Conservation (phyloP, 2,797 vertebrate species). For the Chelon labrosus region DNA sequence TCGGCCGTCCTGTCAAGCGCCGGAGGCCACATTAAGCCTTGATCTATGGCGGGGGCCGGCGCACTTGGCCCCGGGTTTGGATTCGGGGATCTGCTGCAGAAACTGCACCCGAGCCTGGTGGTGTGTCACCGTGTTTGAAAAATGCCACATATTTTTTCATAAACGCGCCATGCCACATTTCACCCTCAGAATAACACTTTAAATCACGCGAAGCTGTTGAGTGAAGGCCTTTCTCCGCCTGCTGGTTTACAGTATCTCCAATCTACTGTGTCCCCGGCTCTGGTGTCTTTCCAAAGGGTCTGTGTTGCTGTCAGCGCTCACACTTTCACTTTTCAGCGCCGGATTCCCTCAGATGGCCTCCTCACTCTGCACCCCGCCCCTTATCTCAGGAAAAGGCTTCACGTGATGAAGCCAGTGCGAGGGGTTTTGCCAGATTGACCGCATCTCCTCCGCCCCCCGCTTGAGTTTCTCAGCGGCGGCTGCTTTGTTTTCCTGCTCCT, state of each 20-base stretch:
- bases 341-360: conserved; percentile 71
- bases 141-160: conserved; percentile 29
- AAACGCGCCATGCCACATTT: conserved; percentile 26
- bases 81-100: conserved; percentile 7
- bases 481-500: conserved; percentile 50
- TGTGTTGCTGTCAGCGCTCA: conserved; percentile 70
- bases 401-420: conserved; percentile 44
- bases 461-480: conserved; percentile 44
- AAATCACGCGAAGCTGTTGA: conserved; percentile 56
- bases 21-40: conserved; percentile 75
- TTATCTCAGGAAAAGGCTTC: conserved; percentile 45
- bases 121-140: conserved; percentile 6
- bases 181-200: conserved; percentile 36
- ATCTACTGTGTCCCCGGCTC: conserved; percentile 53
- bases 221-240: conserved; percentile 64
- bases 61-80: conserved; percentile 48
- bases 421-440: conserved; percentile 15
- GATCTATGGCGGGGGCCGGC: conserved; percentile 73
- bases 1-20: conserved; percentile 60
- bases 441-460: conserved; percentile 6
- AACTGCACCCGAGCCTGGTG: background rate
- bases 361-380: conserved; percentile 17
- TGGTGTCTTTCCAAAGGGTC: conserved; percentile 56
- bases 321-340: conserved; percentile 71
- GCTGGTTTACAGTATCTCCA: conserved; percentile 61